Evolutionary conservation across 2,113 vertebrate species (phyloP), one percentile per base, ranked within the genome.

Genomic region (Sakesphorus luctuosus): DNA sequence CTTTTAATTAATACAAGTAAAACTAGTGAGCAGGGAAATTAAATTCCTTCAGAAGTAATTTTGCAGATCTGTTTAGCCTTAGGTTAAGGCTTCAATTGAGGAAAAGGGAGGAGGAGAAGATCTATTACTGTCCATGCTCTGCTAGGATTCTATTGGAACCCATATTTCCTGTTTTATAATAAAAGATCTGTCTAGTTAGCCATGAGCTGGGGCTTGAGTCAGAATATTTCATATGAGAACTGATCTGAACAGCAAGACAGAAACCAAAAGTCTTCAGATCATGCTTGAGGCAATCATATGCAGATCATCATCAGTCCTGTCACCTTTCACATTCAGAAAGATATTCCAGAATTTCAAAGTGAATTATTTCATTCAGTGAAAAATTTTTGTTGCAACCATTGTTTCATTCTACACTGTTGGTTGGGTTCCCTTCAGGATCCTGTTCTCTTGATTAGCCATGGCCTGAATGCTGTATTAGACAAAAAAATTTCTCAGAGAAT

Each of bases 21-120:
- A 95, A 90, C 78, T 96, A 96, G 46, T 94, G 94, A 96, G 93
- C 75, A 90, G 78, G 87, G 93, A 96, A 97, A 97, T 97, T 88
- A 94, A 94, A 95, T 88, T 94, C 46, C 63, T 86, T 24, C 79
- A 91, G 52, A 94, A 95, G 66, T 56, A 90, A 93, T 93, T 88
- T 86, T 94, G n/a, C 35, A 90, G 56, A 92, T 78, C 76, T 66
- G 23, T 81, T 91, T 93, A 83, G 81, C 86, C 59, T 85, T 53
- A 84, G 67, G 76, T 79, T 91, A 87, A 88, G 91, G 6, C 33
- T 53, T 79, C 73, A 68, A 2, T 5, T 89, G 28, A 75, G 38
- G 24, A 63, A 86, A 80, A 36, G 7, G 14, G 21, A 71, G 36
- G 49, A 40, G 26, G 9, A 77, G 15, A 53, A 7, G 5, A 63